A percentile compares a stretch with the other conserved stretches of the same genome.
These are phyloP conservation scores for Musca vetustissima DNA, from an alignment of 1,140 invertebrate genomes.

Conservation along the genomic window DNA sequence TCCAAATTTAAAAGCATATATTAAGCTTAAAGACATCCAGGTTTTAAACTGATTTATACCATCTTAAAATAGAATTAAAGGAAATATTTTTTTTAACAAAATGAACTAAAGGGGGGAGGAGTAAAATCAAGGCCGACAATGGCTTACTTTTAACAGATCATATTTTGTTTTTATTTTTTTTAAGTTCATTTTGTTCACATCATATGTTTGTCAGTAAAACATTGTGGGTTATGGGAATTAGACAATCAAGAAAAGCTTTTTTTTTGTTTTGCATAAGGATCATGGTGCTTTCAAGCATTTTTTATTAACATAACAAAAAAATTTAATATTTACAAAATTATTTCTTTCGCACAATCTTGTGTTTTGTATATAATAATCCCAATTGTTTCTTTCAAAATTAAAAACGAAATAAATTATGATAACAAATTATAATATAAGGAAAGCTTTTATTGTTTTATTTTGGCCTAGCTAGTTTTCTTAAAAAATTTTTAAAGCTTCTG, in stretches of 20 bases:
- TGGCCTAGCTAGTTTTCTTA: too few species aligned
- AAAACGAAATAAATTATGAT: not conserved
- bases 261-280: not conserved
- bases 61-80: too few species aligned
- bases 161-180: not conserved
- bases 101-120: conserved; percentile 14
- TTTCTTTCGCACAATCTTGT: not conserved
- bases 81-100: not conserved
- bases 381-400: conserved; percentile 12
- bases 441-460: not conserved
- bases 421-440: not conserved
- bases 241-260: not conserved
- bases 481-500: not conserved
- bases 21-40: too few species aligned
- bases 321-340: not conserved
- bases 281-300: not conserved
- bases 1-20: too few species aligned
- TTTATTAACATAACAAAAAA: too few species aligned
- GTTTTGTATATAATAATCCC: conserved; percentile 17
- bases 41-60: too few species aligned
- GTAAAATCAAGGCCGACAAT: conserved; percentile 47
- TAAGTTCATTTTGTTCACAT: not conserved
- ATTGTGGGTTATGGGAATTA: not conserved
- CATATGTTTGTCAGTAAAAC: too few species aligned
- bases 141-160: conserved; percentile 49